These are phyloP conservation scores for Rhagologus leucostigma DNA, from an alignment of 2,113 vertebrate species.

Conservation along the genomic window DNA sequence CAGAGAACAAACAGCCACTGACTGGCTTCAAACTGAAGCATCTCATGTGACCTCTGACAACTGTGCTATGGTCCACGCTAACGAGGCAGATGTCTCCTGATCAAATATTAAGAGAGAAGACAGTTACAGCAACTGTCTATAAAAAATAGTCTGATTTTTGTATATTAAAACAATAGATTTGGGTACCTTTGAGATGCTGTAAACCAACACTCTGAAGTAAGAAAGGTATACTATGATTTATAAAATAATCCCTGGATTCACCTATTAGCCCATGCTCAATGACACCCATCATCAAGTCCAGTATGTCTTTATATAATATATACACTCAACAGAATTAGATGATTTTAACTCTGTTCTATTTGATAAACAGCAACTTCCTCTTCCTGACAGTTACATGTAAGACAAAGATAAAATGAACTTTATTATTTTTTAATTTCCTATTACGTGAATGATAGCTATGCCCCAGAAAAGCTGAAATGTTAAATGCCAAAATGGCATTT, in stretches of 20 bases:
- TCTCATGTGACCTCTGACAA: neutral
- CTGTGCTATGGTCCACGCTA: rapidly evolving
- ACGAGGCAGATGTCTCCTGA: neutral
- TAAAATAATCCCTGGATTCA: neutral
- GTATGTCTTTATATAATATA: neutral
- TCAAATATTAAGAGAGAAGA: neutral
- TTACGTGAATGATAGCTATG: neutral
- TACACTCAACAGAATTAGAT: neutral
- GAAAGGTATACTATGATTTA: neutral
- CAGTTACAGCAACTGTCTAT: neutral
- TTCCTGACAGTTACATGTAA: neutral
- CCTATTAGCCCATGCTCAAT: neutral
- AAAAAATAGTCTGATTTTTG: neutral
- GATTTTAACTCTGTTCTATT: neutral
- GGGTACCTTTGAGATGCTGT: neutral
- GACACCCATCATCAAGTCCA: neutral
- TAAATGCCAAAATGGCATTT: neutral
- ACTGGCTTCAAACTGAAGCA: neutral
- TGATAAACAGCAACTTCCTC: neutral
- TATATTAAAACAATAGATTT: neutral
- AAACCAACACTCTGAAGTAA: neutral
- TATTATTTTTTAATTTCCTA: neutral
- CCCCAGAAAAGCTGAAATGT: neutral
- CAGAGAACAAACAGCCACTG: neutral
- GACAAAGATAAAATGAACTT: neutral